Evolutionary conservation across 2,113 vertebrate species (phyloP), one percentile per base, ranked within the genome.

Genomic region (Proteles cristata): DNA sequence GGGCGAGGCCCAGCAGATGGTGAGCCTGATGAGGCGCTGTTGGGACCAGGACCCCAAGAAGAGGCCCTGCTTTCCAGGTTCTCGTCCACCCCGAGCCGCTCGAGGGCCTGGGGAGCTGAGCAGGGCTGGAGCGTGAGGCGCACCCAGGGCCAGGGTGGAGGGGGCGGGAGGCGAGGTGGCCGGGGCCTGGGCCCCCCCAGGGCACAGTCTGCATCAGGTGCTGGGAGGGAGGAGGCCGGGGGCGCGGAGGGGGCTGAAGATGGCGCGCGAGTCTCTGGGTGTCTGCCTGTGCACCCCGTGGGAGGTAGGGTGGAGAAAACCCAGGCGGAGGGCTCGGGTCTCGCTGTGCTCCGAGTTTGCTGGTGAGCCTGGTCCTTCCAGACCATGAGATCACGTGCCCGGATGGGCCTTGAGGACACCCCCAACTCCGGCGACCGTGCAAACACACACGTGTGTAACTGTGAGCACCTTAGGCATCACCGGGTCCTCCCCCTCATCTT

Each of bases 1-100:
- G 7, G 94, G 48, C 0, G 99, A 99, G 93, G 99, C 98, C 92
- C 99, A 99, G 21, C 98, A 99, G 95, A 98, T 99, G 98, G 96
- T 99, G 4, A 97, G 97, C 92, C 97, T 99, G 98, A 99, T 99
- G 99, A 98, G 98, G 93, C 96, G 95, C 73, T 99, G 99, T 73
- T 99, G 99, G 99, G 97, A 99, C 71, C 99, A 99, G 93, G 98
- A 99, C 61, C 97, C 95, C 53, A 98, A 96, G 80, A 99, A 98
- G 39, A 99, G 99, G 73, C 99, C 99, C 0, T 97, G 80, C 14
- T 99, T 99, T 71, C 83, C 98, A 98, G 98, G 98, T 99, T 61
- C 31, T 58, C 11, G 1, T 33, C 31, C 2, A 26, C 43, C 26
- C 35, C 43, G 10, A 8, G 4, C 21, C 31, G 9, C 66, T 9